Evolutionary conservation across 2,113 vertebrate genomes (phyloP).

Genomic region (Myxocyprinus asiaticus): DNA sequence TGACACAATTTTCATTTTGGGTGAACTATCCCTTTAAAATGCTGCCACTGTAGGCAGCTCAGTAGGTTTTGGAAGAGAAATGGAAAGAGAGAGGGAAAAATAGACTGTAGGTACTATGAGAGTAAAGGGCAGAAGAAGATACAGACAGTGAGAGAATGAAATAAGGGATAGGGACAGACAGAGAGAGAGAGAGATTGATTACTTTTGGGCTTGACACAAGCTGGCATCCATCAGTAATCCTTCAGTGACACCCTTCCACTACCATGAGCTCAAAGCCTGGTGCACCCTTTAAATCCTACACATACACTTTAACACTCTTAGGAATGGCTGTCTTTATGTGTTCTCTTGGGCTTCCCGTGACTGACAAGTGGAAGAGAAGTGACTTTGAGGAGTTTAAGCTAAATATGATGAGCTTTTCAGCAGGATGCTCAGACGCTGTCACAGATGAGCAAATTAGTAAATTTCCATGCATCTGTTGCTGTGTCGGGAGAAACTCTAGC

Average conservation of each 20-base stretch:
- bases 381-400: slow-evolving; percentile 60
- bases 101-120: not conserved
- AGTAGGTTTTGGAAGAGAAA: not conserved
- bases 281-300: slow-evolving; percentile 42
- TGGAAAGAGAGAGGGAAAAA: not conserved
- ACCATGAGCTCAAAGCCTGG: slow-evolving; percentile 58
- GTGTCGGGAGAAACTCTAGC: slow-evolving; percentile 71
- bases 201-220: slow-evolving; percentile 62
- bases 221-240: slow-evolving; percentile 68
- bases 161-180: slow-evolving; percentile 18
- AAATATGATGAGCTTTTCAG: slow-evolving; percentile 57
- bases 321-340: slow-evolving; percentile 40
- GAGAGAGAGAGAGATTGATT: slow-evolving; percentile 41
- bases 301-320: slow-evolving; percentile 51
- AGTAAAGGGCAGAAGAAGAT: slow-evolving; percentile 17
- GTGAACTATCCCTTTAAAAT: too few relatives aligned
- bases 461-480: slow-evolving; percentile 66
- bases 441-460: slow-evolving; percentile 66
- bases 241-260: slow-evolving; percentile 62
- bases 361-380: slow-evolving; percentile 43
- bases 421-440: slow-evolving; percentile 38
- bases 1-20: too few relatives aligned
- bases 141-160: slow-evolving; percentile 22
- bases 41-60: too few relatives aligned
- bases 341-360: slow-evolving; percentile 44